Percentiles rank a stretch among this genome's conserved stretches.
Conservation (phyloP, 2,888 invertebrate genomes). For the Neocrepidodera transversa region DNA sequence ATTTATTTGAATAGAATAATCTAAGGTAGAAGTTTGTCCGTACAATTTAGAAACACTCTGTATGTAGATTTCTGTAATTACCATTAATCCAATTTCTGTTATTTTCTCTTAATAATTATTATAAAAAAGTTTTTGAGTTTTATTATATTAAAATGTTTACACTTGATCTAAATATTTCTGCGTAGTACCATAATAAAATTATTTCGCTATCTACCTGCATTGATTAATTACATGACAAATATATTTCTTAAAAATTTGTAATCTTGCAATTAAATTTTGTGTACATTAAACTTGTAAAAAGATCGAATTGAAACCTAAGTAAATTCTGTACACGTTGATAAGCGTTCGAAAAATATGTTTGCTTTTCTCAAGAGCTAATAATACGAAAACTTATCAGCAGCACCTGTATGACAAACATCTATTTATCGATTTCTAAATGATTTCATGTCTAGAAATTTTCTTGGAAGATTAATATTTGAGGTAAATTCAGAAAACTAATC, state of each 20-base stretch:
- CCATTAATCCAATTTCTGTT: too few relatives aligned
- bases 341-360: slow-evolving; percentile 34
- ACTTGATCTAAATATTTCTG: too few relatives aligned
- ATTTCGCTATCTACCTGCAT: not conserved
- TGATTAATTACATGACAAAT: slow-evolving; percentile 3
- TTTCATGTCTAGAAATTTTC: not conserved
- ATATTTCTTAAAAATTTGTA: slow-evolving; percentile 9
- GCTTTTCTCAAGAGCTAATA: slow-evolving; percentile 41
- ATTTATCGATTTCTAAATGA: slow-evolving; percentile 5
- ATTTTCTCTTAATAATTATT: too few relatives aligned
- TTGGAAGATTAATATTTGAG: not conserved
- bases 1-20: too few relatives aligned
- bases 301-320: slow-evolving; percentile 25
- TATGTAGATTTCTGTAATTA: too few relatives aligned
- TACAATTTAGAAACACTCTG: too few relatives aligned
- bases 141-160: too few relatives aligned
- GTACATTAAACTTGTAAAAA: slow-evolving; percentile 23
- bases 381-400: slow-evolving; percentile 34
- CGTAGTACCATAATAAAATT: too few relatives aligned
- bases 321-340: slow-evolving; percentile 31
- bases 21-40: too few relatives aligned
- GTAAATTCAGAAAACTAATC: not conserved
- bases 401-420: slow-evolving; percentile 37
- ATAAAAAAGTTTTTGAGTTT: too few relatives aligned
- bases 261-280: slow-evolving; percentile 24